Conservation (phyloP, 2,888 invertebrate genomes). For the Atethmia centrago region DNA sequence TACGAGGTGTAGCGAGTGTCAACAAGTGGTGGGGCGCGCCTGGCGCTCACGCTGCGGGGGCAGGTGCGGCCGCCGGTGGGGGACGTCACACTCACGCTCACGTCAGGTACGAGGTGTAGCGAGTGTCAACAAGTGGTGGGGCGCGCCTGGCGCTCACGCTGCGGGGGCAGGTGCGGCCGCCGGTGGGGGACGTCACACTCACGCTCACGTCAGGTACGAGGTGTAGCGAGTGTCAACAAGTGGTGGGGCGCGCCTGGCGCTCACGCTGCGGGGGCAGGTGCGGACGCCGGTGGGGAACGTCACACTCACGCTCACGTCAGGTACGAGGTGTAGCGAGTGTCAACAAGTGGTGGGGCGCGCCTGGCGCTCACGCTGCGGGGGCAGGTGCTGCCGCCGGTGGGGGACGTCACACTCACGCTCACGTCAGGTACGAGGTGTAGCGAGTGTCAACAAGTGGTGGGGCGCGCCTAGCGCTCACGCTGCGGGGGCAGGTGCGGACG, state of each 20-base stretch:
- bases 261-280: slow-evolving; percentile 92
- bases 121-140: too few relatives aligned
- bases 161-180: slow-evolving; percentile 91
- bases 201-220: slow-evolving; percentile 78
- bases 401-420: slow-evolving; percentile 90
- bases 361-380: slow-evolving; percentile 93
- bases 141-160: slow-evolving; percentile 93
- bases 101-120: slow-evolving; percentile 47
- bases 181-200: slow-evolving; percentile 91
- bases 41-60: slow-evolving; percentile 93
- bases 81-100: slow-evolving; percentile 90
- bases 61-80: slow-evolving; percentile 92
- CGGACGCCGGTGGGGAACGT: slow-evolving; percentile 92
- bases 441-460: too few relatives aligned
- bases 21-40: too few relatives aligned
- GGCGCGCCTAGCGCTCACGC: slow-evolving; percentile 92
- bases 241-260: slow-evolving; percentile 92
- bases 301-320: slow-evolving; percentile 85
- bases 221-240: too few relatives aligned
- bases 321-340: too few relatives aligned
- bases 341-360: too few relatives aligned
- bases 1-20: too few relatives aligned
- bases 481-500: slow-evolving; percentile 92
- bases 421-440: slow-evolving; percentile 59
- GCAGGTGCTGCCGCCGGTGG: slow-evolving; percentile 92